Evolutionary conservation across 2,888 invertebrate species (phyloP), one percentile per base, ranked within the genome.

Genomic region (Dicycla oo): DNA sequence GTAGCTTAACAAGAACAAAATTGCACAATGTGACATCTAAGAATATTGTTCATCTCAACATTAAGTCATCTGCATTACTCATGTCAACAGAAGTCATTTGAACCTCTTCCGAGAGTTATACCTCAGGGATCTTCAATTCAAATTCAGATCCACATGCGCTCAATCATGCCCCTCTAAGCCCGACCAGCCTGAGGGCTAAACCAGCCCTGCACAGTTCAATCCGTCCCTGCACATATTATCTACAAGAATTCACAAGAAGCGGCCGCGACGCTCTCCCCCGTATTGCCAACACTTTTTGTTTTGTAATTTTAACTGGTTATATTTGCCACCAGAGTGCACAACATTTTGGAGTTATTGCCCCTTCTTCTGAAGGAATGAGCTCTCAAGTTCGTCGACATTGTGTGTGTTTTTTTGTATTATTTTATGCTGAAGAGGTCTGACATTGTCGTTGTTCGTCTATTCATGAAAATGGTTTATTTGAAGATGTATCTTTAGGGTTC

Each of bases 281-380:
- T 82, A 81, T 86, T 80, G 84, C 75, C 69, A 82, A 69, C 75
- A 81, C 81, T 86, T 81, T 86, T 84, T 87, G 85, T 87, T 80
- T 75, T 73, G 87, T 85, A 86, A 83, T 84, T 84, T 78, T 78
- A 81, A 86, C 84, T 82, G 84, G 81, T 81, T 84, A 82, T 87
- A 86, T 87, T 87, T 78, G 78, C 82, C 83, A 75, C 81, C 75
- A 56, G 82, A 76, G 82, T 69, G 75, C 86, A 73, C 79, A 86
- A 69, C 75, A 67, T 60, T 83, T 71, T 53, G 57, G 65, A 83
- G 73, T 70, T 86, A 87, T 87, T 83, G 84, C 73, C 74, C 60
- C 54, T 77, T 81, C 67, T 79, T 73, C 63, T 66, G 68, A 64
- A 51, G 57, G 65, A 81, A 83, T 71, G 77, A 83, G 77, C 76